These are phyloP conservation scores for Neomonachus schauinslandi DNA, from an alignment of 2,113 vertebrate species.

Conservation along the genomic window DNA sequence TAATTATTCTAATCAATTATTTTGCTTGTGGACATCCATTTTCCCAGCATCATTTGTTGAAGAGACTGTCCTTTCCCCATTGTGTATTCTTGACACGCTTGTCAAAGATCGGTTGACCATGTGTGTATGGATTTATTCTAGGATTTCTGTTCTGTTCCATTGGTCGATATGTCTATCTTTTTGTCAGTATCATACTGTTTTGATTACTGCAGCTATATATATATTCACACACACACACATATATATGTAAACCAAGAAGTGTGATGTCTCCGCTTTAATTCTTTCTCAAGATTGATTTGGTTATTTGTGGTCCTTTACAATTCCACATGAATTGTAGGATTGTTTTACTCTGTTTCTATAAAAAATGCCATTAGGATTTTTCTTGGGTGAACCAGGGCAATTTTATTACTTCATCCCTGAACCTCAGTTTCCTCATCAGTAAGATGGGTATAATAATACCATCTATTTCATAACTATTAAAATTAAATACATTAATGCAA, in stretches of 20 bases:
- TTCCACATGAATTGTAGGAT: background rate
- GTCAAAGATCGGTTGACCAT: background rate
- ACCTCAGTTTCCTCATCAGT: background rate
- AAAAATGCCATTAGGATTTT: background rate
- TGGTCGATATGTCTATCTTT: background rate
- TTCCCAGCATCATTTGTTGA: background rate
- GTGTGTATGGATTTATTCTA: background rate
- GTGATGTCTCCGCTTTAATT: background rate
- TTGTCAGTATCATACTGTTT: background rate
- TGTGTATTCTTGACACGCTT: background rate
- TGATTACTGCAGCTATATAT: background rate
- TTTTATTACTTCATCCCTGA: slow-evolving; percentile 9
- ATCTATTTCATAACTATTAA: background rate
- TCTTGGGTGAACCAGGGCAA: background rate
- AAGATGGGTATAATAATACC: slow-evolving; percentile 7
- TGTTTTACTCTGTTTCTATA: background rate
- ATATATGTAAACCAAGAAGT: background rate
- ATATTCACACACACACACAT: background rate
- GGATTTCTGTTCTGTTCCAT: background rate
- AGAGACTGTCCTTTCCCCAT: background rate
- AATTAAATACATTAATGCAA: background rate
- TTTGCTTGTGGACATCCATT: background rate
- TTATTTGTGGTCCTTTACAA: background rate
- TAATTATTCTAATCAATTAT: too few species aligned
- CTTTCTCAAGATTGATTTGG: background rate